Percentiles rank a stretch among this genome's conserved stretches.
These are phyloP conservation scores for Orthosia cruda DNA, from an alignment of 2,888 invertebrate genomes.

Conservation along the genomic window DNA sequence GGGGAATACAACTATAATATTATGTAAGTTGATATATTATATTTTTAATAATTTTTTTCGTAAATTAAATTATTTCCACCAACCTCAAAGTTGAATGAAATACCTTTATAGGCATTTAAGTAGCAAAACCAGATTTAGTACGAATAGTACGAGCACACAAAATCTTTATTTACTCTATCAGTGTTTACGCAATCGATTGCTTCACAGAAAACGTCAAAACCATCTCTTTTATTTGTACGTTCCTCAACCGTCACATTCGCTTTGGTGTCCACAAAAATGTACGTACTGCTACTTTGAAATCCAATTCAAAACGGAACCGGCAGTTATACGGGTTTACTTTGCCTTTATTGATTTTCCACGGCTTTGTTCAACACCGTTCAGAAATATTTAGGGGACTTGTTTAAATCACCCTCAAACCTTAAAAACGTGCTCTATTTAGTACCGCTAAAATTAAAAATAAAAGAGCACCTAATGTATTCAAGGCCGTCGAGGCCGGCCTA, in stretches of 20 bases:
- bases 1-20: too few relatives aligned
- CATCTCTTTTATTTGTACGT: conserved; percentile 47
- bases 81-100: too few relatives aligned
- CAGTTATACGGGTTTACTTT: conserved; percentile 64
- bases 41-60: too few relatives aligned
- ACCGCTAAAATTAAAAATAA: conserved; percentile 49
- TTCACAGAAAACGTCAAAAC: conserved; percentile 28
- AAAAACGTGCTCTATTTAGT: conserved; percentile 18
- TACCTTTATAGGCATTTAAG: too few relatives aligned
- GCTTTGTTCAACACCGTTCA: conserved; percentile 46
- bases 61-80: too few relatives aligned
- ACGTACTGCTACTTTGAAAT: conserved; percentile 54
- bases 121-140: not conserved
- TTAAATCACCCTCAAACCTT: conserved; percentile 20
- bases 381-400: conserved; percentile 37
- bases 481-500: too few relatives aligned
- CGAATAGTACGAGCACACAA: not conserved
- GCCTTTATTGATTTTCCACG: conserved; percentile 56
- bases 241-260: conserved; percentile 35
- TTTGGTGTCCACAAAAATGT: conserved; percentile 54
- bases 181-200: conserved; percentile 14
- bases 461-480: conserved; percentile 28
- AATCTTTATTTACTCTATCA: not conserved
- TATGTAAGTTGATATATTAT: too few relatives aligned
- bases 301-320: conserved; percentile 49